Base-by-base conservation (phyloP, 2,797 vertebrate genomes). In the Coendou prehensilis region DNA sequence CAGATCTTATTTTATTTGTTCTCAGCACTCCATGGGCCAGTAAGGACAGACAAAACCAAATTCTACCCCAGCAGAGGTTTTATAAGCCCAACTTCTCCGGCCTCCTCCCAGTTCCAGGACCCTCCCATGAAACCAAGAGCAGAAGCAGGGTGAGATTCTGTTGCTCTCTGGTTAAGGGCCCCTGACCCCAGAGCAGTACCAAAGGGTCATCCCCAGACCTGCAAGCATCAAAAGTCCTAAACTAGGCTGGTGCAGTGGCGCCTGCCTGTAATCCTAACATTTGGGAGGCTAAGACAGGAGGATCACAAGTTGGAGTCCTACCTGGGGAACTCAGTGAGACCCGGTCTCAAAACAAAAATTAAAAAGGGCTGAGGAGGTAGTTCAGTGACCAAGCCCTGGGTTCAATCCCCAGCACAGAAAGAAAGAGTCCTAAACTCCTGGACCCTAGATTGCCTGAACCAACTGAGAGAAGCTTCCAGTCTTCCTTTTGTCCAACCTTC, bases 21-120 rank as follows among this genome's bases (percentile, higher is more conserved):
- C 59, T 86, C 50, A 73, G 56, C 13, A 93, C 17, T n/a, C 56
- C n/a, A 71, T 26, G 71, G 78, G 78, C 54, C 45, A 93, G 57
- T 78, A 95, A 56, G 5, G 50, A 41, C 30, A 93, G 81, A 87
- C 57, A 93, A 94, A 75, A 57, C 75, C 61, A 87, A 71, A 91
- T 85, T 96, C 87, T 81, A 45, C 82, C 63, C 67, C 63, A 92
- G 69, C 5, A 79, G 56, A 94, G 20, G 13, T 80, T n/a, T 91
- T 63, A 59, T 26, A 75, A 84, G n/a, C 45, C 56, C 73, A 83
- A 87, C 30, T 94, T 94, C 76, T 89, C 85, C 30, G 79, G 57
- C 13, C 57, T 79, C 76, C 33, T 79, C n/a, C 11, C 26, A 91
- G 73, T 90, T 90, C 82, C 75, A 73, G 37, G 33, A 89, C 76